Percentiles rank a stretch among this genome's conserved stretches.
phyloP scores from a whole-genome alignment of 2,888 invertebrate species.

The Globia sparganii region DNA sequence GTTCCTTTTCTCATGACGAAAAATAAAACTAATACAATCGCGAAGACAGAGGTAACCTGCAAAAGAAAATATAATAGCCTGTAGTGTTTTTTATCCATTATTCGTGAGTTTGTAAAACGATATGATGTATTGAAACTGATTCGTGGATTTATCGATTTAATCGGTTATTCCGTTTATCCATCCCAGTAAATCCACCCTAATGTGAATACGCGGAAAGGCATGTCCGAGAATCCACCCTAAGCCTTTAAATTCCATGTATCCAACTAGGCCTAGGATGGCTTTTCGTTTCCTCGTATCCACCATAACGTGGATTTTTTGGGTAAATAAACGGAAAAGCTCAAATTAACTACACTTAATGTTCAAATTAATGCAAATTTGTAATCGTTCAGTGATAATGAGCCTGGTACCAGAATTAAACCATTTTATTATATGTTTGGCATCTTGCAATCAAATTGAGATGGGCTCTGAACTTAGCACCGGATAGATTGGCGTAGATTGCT shows the following conservation, averaged over 20 bases:
- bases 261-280: too few relatives aligned
- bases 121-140: neutral
- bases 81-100: conserved; percentile 63
- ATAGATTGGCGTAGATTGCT: neutral
- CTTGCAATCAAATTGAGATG: neutral
- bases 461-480: neutral
- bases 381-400: neutral
- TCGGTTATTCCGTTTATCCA: too few relatives aligned
- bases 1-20: conserved; percentile 50
- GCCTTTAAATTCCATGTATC: too few relatives aligned
- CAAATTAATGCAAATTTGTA: neutral
- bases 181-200: too few relatives aligned
- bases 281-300: too few relatives aligned
- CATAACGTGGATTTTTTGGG: too few relatives aligned
- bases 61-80: conserved; percentile 76
- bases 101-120: neutral
- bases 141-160: neutral
- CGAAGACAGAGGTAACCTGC: conserved; percentile 74
- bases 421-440: neutral
- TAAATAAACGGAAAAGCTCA: too few relatives aligned
- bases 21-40: conserved; percentile 52
- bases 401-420: neutral
- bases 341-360: neutral
- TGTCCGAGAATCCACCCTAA: too few relatives aligned
- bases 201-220: too few relatives aligned